Conservation (phyloP, 1,140 invertebrate genomes). For the Drosophila melanica region DNA sequence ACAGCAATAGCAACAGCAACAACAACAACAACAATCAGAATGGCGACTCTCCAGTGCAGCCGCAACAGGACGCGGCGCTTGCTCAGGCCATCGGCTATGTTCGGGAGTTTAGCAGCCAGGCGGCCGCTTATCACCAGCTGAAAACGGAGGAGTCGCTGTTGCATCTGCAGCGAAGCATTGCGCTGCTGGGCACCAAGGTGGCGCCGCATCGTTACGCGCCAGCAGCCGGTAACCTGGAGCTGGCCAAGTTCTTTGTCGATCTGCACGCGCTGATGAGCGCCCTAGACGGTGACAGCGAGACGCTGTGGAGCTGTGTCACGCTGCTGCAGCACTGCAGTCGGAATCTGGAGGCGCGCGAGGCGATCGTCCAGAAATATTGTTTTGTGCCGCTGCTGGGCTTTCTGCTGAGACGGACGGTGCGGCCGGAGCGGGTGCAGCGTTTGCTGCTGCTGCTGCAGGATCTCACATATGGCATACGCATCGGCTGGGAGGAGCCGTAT, state of each 20-base stretch:
- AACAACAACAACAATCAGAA: conserved; percentile 46
- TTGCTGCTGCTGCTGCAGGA: conserved; percentile 85
- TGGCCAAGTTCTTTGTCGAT: conserved; percentile 74
- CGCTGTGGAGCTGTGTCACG: conserved; percentile 84
- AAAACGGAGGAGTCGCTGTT: conserved; percentile 67
- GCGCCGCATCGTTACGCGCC: conserved; percentile 61
- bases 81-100: conserved; percentile 69
- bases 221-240: conserved; percentile 55
- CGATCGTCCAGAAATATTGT: conserved; percentile 85
- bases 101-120: conserved; percentile 70
- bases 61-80: conserved; percentile 52
- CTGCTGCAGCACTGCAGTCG: conserved; percentile 85
- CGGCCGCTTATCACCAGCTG: conserved; percentile 50
- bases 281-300: conserved; percentile 67
- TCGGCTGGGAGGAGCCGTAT: conserved; percentile 86
- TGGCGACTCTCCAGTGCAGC: conserved; percentile 48
- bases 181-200: conserved; percentile 70
- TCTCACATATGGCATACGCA: conserved; percentile 86
- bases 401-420: conserved; percentile 75
- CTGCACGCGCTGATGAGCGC: conserved; percentile 78
- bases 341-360: conserved; percentile 84
- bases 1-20: conserved; percentile 11
- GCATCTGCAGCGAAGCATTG: conserved; percentile 69
- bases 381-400: conserved; percentile 85
- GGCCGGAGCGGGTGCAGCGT: conserved; percentile 83